These are phyloP conservation scores for Melanotaenia parkinsoni DNA, from an alignment of 2,797 vertebrate species.

Conservation along the genomic window DNA sequence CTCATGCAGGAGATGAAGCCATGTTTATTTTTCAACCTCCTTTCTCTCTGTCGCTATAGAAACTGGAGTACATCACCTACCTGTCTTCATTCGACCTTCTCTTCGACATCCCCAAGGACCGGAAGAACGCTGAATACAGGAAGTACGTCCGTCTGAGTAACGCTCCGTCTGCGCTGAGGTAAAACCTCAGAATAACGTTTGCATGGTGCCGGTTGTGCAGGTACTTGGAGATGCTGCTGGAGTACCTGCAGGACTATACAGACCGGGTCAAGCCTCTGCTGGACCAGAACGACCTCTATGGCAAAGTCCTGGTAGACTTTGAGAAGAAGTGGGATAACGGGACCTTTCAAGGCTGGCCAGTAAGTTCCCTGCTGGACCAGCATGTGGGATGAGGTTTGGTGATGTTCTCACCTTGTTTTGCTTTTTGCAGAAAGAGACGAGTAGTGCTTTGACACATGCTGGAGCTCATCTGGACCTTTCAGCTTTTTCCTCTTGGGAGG, in stretches of 20 bases:
- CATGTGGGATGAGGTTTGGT: accelerated
- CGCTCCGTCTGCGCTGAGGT: background rate
- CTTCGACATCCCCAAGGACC: constrained; percentile 96
- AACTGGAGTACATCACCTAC: constrained; percentile 96
- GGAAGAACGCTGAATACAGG: constrained; percentile 97
- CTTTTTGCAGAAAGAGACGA: constrained; percentile 92
- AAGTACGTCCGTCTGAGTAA: constrained; percentile 78
- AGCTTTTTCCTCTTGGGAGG: constrained; percentile 99
- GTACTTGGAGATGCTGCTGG: constrained; percentile 96
- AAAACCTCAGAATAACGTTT: background rate
- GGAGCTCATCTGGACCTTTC: constrained; percentile 98
- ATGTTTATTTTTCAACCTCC: background rate
- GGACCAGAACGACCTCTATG: constrained; percentile 97
- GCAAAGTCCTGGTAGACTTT: constrained; percentile 94
- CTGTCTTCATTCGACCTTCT: constrained; percentile 96
- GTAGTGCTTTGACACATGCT: constrained; percentile 95
- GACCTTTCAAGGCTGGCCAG: constrained; percentile 96
- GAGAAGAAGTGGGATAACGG: constrained; percentile 98
- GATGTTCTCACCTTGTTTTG: background rate
- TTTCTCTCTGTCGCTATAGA: constrained; percentile 74
- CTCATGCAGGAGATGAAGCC: background rate
- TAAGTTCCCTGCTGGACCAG: constrained; percentile 62
- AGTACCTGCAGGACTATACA: constrained; percentile 97
- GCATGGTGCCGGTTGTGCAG: constrained; percentile 68
- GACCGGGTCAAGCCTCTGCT: constrained; percentile 94